A percentile compares a stretch with the other conserved stretches of the same genome.
phyloP scores from a whole-genome alignment of 2,888 invertebrate species.

The Hydraecia micacea region DNA sequence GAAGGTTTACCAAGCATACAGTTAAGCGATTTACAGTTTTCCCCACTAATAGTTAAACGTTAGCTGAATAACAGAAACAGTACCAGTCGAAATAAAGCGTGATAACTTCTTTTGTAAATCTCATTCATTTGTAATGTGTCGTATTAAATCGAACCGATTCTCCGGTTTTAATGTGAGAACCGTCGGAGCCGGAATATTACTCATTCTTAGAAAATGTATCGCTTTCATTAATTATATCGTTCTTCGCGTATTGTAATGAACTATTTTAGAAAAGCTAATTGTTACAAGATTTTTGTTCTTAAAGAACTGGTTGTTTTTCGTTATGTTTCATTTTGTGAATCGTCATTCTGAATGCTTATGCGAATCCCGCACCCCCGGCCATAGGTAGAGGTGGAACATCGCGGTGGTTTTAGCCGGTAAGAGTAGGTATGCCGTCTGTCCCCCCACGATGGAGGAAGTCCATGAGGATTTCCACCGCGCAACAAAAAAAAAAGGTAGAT shows the following conservation, averaged over 20 bases:
- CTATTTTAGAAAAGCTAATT: conserved; percentile 37
- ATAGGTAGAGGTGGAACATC: too few species aligned
- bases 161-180: conserved; percentile 45
- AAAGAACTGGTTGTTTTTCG: neutral
- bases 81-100: conserved; percentile 40
- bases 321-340: conserved; percentile 17
- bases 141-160: conserved; percentile 62
- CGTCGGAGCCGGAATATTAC: conserved; percentile 45
- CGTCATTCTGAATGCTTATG: too few species aligned
- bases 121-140: conserved; percentile 63
- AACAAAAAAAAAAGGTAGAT: too few species aligned
- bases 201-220: conserved; percentile 58
- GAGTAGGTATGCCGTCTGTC: too few species aligned
- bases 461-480: too few species aligned
- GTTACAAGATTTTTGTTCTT: conserved; percentile 19
- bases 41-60: conserved; percentile 25
- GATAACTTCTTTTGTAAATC: conserved; percentile 53
- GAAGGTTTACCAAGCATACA: neutral
- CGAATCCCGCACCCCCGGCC: too few species aligned
- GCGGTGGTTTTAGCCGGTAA: too few species aligned
- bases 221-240: conserved; percentile 59
- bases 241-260: conserved; percentile 35
- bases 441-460: too few species aligned
- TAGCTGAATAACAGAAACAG: conserved; percentile 15
- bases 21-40: neutral